Evolutionary conservation across 2,797 vertebrate species (phyloP), one percentile per base, ranked within the genome.

Genomic region (Gallinago nigripennis): DNA sequence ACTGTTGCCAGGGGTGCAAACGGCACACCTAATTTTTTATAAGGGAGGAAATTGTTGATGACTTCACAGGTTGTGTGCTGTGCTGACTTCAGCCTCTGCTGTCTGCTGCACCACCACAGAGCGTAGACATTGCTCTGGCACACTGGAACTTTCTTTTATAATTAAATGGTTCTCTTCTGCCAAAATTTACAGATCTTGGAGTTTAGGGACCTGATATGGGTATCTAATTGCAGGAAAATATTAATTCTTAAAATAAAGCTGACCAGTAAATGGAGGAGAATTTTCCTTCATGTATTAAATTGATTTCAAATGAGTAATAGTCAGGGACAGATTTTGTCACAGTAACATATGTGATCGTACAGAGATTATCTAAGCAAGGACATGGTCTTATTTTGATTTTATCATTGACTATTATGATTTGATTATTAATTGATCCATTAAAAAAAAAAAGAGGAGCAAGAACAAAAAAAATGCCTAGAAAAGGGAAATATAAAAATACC

Each of bases 1-100:
- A 10, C 39, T 76, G 28, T 57, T 93, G 31, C 30, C 3, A n/a
- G 6, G 35, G 41, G 16, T 87, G 25, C 41, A 68, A 66, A 45
- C 46, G 64, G 43, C 35, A 66, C 23, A 58, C 66, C 46, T 86
- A 5, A 60, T 65, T 85, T 90, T 85, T 79, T 76, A 63, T 76
- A 54, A 11, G 2, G 3, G 58, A 82, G 89, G 91, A 91, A 91
- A 86, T 63, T 86, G 45, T 39, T 70, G 76, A 70, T 96, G 91
- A 90, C 54, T 78, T 92, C 30, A 15, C 11, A 69, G 81, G 51
- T 23, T 90, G 27, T 45, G 31, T 25, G 43, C 30, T 58, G 43
- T 1, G 1, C 33, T 58, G 35, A 37, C 25, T 50, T 16, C 41
- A 27, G 37, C 14, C 30, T 60, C 18, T 53, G 17, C 17, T 60